phyloP scores from a whole-genome alignment of 64 coral and sea anemone genomes.

The Dendronephthya gigantea region DNA sequence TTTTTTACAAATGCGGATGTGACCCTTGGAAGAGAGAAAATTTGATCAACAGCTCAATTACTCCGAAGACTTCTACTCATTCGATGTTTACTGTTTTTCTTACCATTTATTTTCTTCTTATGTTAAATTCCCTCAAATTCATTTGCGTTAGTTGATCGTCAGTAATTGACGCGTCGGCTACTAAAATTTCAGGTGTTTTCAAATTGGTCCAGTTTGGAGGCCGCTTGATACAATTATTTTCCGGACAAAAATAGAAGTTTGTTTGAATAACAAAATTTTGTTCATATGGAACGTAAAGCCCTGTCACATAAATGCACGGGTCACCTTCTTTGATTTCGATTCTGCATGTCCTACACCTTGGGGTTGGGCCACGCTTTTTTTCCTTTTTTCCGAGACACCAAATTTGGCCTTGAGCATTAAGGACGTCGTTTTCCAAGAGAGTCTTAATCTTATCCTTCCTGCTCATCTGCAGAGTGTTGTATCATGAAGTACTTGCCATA shows the following conservation, averaged over 20 bases:
- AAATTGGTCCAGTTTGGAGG: neutral
- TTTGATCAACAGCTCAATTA: no score
- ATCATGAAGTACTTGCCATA: no score
- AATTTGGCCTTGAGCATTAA: neutral
- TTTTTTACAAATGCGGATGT: no score
- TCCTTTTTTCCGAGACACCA: neutral
- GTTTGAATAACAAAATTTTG: constrained; percentile 8
- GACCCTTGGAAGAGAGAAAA: no score
- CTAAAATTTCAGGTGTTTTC: neutral
- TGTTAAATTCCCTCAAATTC: no score
- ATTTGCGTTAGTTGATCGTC: no score
- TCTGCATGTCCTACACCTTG: neutral
- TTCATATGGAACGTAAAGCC: neutral
- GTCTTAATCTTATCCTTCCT: neutral
- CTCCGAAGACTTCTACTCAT: no score
- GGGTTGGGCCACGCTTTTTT: neutral
- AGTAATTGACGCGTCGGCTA: no score
- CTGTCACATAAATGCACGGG: neutral
- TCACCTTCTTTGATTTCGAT: neutral
- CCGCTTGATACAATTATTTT: neutral
- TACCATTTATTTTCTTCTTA: no score
- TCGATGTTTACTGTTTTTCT: no score
- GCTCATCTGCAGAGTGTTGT: neutral
- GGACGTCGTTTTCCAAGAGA: neutral
- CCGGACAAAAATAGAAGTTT: neutral